These are phyloP conservation scores for Orthosia gracilis DNA, from an alignment of 2,888 invertebrate genomes.

Conservation along the genomic window DNA sequence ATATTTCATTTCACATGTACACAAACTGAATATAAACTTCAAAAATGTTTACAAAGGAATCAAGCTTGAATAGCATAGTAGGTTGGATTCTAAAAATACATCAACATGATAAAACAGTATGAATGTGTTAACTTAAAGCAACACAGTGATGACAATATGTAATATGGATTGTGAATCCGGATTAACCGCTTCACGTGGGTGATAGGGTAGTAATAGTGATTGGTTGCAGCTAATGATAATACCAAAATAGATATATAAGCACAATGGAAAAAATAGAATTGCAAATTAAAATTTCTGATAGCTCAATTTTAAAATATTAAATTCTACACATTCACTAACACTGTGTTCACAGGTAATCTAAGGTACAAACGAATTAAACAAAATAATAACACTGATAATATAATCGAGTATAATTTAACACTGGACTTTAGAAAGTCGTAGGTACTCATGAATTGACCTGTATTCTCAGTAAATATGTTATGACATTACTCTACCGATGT, in stretches of 20 bases:
- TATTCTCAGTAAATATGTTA: slow-evolving; percentile 46
- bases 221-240: slow-evolving; percentile 63
- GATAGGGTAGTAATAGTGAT: slow-evolving; percentile 67
- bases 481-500: slow-evolving; percentile 36
- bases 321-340: neutral
- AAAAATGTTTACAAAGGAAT: slow-evolving; percentile 86
- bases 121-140: slow-evolving; percentile 86
- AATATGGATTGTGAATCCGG: slow-evolving; percentile 83
- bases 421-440: slow-evolving; percentile 73
- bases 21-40: slow-evolving; percentile 69
- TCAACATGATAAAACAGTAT: slow-evolving; percentile 88
- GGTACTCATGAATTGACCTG: slow-evolving; percentile 68
- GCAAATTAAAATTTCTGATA: slow-evolving; percentile 24
- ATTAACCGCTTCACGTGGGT: slow-evolving; percentile 79
- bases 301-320: neutral
- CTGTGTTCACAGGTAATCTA: slow-evolving; percentile 1
- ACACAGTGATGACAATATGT: slow-evolving; percentile 84
- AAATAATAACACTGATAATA: slow-evolving; percentile 51
- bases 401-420: slow-evolving; percentile 56
- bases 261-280: slow-evolving; percentile 54
- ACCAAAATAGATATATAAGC: slow-evolving; percentile 62
- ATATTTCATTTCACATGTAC: slow-evolving; percentile 66
- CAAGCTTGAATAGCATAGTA: slow-evolving; percentile 83
- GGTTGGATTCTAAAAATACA: slow-evolving; percentile 88
- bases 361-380: slow-evolving; percentile 22